Base-by-base conservation (phyloP, 2,797 vertebrate species). In the Sebastes kiyomatsui region DNA sequence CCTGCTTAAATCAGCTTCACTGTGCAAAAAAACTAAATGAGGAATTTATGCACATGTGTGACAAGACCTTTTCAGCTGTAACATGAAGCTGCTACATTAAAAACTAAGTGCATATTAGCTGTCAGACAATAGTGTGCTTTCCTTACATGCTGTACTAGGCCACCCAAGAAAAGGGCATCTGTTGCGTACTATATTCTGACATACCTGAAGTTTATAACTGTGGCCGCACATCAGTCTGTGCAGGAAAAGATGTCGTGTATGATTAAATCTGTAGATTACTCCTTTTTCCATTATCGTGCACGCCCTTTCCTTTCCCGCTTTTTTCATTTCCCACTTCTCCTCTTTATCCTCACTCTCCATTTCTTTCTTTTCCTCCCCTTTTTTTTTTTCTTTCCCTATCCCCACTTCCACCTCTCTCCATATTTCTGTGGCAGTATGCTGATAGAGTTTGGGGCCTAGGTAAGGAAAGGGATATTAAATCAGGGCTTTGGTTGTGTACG, bases 391-490 rank as follows among this genome's bases (percentile, higher is more conserved):
- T 64, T 7, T 52, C 59, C 71, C 30, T 38, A 8, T n/a, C 46
- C 28, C 32, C 10, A 10, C 35, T 62, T 72, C 68, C 78, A 75
- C 71, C 76, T 83, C 84, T 83, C 59, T 18, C 80, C 75, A 88
- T 87, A 92, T 87, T 87, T 91, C 81, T 87, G 38, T 80, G 86
- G 89, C 91, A 88, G 87, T 84, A 86, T 87, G 87, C 90, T 89
- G 88, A 91, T 90, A 81, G 88, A 87, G 90, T 93, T 84, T 89
- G 90, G 92, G 90, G 90, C 88, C 93, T 81, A 64, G 77, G 86
- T 85, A 88, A 89, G 90, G 90, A 92, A 79, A 73, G 86, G 89
- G 87, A 93, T 93, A 94, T 93, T 88, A 93, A 92, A 92, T 82
- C 68, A 74, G 86, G 77, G 68, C 78, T 85, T 77, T 67, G 75